Evolutionary conservation across 2,888 invertebrate species (phyloP).

Genomic region (Kryphioiulus occultus): DNA sequence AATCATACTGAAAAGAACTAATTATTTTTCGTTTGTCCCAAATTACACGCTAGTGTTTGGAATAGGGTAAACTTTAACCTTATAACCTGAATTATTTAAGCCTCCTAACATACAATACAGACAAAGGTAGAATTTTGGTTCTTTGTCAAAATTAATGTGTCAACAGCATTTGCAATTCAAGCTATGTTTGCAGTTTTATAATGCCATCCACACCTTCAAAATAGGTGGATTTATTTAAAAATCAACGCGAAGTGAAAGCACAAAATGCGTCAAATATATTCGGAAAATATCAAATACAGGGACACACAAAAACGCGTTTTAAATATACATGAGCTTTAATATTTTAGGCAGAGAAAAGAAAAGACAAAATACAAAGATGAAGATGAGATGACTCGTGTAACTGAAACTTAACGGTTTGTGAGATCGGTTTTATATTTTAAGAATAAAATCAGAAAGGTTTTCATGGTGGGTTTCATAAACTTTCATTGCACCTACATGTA

Average conservation of each 20-base stretch:
- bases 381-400: too few species aligned
- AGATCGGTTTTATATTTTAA: not conserved
- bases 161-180: not conserved
- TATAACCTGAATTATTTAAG: not conserved
- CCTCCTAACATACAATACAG: not conserved
- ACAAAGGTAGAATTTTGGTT: not conserved
- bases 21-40: not conserved
- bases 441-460: not conserved
- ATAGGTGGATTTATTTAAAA: too few species aligned
- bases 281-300: not conserved
- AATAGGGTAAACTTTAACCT: slow-evolving; percentile 1
- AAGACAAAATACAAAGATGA: too few species aligned
- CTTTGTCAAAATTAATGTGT: not conserved
- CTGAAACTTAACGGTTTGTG: too few species aligned
- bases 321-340: too few species aligned
- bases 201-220: not conserved
- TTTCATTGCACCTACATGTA: not conserved
- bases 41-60: not conserved
- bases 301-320: not conserved
- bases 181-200: not conserved
- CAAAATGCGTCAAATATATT: too few species aligned
- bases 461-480: not conserved
- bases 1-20: too few species aligned
- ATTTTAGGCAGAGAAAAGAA: too few species aligned
- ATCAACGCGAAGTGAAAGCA: too few species aligned